phyloP scores from a whole-genome alignment of 2,888 invertebrate genomes.

The Andrena flavipes region DNA sequence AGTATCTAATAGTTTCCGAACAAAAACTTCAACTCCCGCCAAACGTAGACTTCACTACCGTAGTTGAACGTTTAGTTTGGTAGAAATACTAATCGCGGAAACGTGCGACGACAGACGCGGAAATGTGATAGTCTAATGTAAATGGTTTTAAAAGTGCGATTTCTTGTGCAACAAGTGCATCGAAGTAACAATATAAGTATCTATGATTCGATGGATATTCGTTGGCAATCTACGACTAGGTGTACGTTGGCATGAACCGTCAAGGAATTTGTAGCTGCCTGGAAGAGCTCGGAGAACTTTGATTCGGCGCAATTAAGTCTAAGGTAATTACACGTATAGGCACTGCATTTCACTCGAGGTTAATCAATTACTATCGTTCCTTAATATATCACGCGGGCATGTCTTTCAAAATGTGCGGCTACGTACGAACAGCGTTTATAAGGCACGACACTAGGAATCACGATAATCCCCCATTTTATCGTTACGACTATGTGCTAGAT shows the following conservation, averaged over 20 bases:
- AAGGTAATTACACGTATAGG: conserved; percentile 57
- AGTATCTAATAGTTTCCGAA: background rate
- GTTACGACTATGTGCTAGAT: conserved; percentile 76
- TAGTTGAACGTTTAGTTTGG: background rate
- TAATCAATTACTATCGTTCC: conserved; percentile 50
- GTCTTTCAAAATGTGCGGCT: conserved; percentile 48
- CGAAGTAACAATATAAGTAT: conserved; percentile 14
- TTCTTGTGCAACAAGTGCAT: background rate
- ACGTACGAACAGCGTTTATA: conserved; percentile 46
- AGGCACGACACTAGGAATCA: conserved; percentile 62
- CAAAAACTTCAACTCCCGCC: background rate
- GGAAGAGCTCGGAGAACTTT: conserved; percentile 67
- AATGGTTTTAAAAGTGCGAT: background rate
- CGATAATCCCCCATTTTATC: conserved; percentile 57
- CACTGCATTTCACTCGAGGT: conserved; percentile 56
- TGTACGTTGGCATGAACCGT: conserved; percentile 25
- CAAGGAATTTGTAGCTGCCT: conserved; percentile 64
- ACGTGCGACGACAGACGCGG: background rate
- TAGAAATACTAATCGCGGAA: background rate
- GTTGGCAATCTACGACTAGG: conserved; percentile 18
- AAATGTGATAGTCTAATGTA: background rate
- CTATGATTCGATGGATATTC: conserved; percentile 22
- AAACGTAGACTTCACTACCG: conserved; percentile 2
- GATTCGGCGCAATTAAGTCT: conserved; percentile 47
- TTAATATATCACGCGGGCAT: conserved; percentile 46